Conservation (phyloP, 2,888 invertebrate species). For the Sminthurinus aureus region DNA sequence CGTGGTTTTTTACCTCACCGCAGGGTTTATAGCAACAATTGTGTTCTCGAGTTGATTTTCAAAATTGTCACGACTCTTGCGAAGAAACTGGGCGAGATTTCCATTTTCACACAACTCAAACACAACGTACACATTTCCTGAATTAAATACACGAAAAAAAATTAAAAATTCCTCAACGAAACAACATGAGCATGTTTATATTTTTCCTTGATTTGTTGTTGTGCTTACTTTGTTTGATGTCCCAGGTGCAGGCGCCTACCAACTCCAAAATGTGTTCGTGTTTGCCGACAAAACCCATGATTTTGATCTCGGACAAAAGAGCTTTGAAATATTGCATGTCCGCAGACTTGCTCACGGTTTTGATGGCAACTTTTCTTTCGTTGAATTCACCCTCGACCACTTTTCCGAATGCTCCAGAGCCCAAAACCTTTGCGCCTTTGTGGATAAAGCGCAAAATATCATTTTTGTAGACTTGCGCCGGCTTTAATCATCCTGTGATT, state of each 20-base stretch:
- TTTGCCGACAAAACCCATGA: slow-evolving; percentile 16
- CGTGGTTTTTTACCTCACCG: no score
- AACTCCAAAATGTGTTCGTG: slow-evolving; percentile 20
- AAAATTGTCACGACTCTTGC: not conserved
- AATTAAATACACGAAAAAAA: not conserved
- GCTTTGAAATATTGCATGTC: slow-evolving; percentile 11
- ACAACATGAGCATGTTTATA: no score
- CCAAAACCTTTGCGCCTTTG: not conserved
- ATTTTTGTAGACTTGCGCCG: no score
- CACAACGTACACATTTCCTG: slow-evolving; percentile 10
- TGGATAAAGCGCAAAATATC: no score
- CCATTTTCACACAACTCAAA: slow-evolving; percentile 26
- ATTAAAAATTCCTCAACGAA: no score
- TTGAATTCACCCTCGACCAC: not conserved
- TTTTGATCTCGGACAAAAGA: slow-evolving; percentile 19
- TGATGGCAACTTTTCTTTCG: slow-evolving; percentile 16
- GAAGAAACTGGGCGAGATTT: not conserved
- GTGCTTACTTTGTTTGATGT: slow-evolving; percentile 10
- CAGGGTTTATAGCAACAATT: no score
- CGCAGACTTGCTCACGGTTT: not conserved
- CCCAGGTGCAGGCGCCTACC: slow-evolving; percentile 8
- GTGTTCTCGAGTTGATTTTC: not conserved
- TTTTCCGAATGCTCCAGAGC: slow-evolving; percentile 21
- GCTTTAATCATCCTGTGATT: no score
- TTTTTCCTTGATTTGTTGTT: no score